Conservation (phyloP, 2,888 invertebrate genomes). For the Crossocerus cetratus region DNA sequence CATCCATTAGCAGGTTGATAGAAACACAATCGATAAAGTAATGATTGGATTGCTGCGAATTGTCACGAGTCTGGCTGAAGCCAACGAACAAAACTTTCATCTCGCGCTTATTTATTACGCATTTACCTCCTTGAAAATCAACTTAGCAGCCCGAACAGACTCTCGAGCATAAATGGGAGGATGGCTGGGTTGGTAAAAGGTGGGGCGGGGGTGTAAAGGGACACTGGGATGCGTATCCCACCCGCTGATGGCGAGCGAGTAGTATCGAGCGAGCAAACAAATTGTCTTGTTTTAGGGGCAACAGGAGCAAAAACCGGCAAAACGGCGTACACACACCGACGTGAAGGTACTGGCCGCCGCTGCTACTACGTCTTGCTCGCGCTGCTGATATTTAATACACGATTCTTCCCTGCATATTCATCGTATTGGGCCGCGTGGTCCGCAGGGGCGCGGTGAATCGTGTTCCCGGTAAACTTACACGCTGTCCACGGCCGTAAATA, state of each 20-base stretch:
- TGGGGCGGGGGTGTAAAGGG: slow-evolving; percentile 11
- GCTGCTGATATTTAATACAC: slow-evolving; percentile 66
- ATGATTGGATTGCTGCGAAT: slow-evolving; percentile 35
- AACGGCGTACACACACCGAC: slow-evolving; percentile 13
- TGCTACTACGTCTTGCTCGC: slow-evolving; percentile 47
- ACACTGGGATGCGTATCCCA: slow-evolving; percentile 48
- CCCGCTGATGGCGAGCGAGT: slow-evolving; percentile 59
- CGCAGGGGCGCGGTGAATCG: slow-evolving; percentile 58
- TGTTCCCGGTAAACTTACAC: slow-evolving; percentile 61
- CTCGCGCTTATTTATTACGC: slow-evolving; percentile 70
- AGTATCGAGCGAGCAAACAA: slow-evolving; percentile 64
- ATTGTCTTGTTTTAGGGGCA: slow-evolving; percentile 65
- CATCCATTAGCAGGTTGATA: slow-evolving; percentile 73
- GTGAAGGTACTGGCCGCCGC: slow-evolving; percentile 39
- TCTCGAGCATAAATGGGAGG: slow-evolving; percentile 10
- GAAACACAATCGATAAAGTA: slow-evolving; percentile 72
- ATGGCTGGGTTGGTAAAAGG: slow-evolving; percentile 20
- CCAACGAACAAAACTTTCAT: slow-evolving; percentile 72
- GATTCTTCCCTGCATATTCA: slow-evolving; percentile 62
- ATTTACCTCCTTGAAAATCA: slow-evolving; percentile 62
- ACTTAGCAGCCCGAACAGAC: slow-evolving; percentile 1
- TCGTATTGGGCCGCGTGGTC: slow-evolving; percentile 59
- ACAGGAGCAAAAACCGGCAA: slow-evolving; percentile 45
- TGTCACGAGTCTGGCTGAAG: slow-evolving; percentile 47
- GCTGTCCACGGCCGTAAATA: slow-evolving; percentile 60